These are phyloP conservation scores for Spondyliosoma cantharus DNA, from an alignment of 2,797 vertebrate genomes.

Conservation along the genomic window DNA sequence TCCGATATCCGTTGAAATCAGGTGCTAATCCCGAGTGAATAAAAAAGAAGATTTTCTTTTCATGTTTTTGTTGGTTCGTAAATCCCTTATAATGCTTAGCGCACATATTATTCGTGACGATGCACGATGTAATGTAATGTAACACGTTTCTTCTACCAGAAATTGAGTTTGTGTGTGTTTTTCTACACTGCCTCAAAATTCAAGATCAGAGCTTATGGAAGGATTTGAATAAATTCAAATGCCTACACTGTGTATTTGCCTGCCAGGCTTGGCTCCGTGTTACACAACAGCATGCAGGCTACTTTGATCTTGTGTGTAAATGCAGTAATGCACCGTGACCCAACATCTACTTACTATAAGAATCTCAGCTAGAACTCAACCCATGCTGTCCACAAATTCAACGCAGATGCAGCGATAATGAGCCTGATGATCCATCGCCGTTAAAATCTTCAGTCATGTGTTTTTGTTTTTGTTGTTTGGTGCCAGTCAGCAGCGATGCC, in stretches of 20 bases:
- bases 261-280: constrained; percentile 15
- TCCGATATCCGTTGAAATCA: neutral
- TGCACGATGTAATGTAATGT: neutral
- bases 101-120: neutral
- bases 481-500: constrained; percentile 7
- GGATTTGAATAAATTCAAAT: constrained; percentile 27
- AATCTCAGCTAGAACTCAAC: constrained; percentile 11
- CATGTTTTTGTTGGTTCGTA: neutral
- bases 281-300: constrained; percentile 5
- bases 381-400: neutral
- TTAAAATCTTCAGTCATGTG: constrained; percentile 11
- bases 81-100: neutral
- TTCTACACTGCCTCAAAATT: constrained; percentile 16
- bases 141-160: neutral
- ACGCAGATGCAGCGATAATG: constrained; percentile 14
- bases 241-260: constrained; percentile 5
- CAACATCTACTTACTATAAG: constrained; percentile 20
- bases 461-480: neutral
- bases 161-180: constrained; percentile 14
- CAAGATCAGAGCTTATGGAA: constrained; percentile 16
- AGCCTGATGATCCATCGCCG: constrained; percentile 9
- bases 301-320: constrained; percentile 42
- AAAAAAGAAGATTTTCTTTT: neutral
- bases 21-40: neutral
- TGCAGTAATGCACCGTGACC: constrained; percentile 21